Evolutionary conservation across 1,140 invertebrate species (phyloP), one percentile per base, ranked within the genome.

Genomic region (Bombus superbus): DNA sequence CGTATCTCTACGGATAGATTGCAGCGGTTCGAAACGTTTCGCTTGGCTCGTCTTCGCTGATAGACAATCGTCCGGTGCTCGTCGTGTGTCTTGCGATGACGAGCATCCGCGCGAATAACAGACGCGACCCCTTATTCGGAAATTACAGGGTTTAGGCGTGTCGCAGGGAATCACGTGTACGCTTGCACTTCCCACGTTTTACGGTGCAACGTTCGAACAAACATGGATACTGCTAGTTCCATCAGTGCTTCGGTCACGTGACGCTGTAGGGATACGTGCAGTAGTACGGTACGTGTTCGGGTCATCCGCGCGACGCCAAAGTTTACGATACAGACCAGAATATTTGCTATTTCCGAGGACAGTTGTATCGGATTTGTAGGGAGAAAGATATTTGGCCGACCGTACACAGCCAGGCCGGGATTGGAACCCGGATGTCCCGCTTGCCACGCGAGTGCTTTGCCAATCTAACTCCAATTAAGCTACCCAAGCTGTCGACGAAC

Each of bases 11-110:
- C 73, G 74, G 59, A 76, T 47, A 53, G 53, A 82, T 89, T 32
- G 62, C 82, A 57, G 66, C 68, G 75, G 62, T 72, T 40, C 32
- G 73, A 79, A 82, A 85, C 76, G 74, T 81, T 89, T 86, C 81
- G 78, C 83, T 80, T 82, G 69, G 53, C 75, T 44, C 79, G 77
- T 68, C 68, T 74, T 69, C 42, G 64, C 28, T 81, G 81, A 85
- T 84, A 78, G 86, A 85, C 88, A 68, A 84, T 59, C 53, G 62
- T 0, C n/a, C 64, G 59, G 28, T 80, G n/a, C 69, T 44, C 74
- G 53, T 40, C 53, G n/a, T 57, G 57, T 80, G 15, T n/a, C 28
- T 35, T 35, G 13, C 18, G 38, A 81, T 81, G 77, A 81, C 78
- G 22, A 25, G 74, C 59, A 78, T 75, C 57, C 4, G 13, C 53